A percentile compares a stretch with the other conserved stretches of the same genome.
phyloP scores from a whole-genome alignment of 92 coral and sea anemone genomes.

The Montipora capitata region DNA sequence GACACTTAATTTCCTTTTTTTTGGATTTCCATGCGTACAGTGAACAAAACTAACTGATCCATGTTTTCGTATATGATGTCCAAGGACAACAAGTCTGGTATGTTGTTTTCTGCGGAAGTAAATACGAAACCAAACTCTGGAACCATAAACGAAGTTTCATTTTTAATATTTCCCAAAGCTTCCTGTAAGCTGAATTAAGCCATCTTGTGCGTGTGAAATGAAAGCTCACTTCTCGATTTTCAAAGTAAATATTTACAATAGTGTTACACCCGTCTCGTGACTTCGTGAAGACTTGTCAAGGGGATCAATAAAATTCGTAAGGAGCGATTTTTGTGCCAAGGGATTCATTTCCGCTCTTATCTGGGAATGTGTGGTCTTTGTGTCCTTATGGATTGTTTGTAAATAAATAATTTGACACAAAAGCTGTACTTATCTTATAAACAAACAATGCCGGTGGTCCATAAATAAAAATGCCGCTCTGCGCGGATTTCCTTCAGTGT shows the following conservation, averaged over 20 bases:
- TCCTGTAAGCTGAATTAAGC: constrained; percentile 34
- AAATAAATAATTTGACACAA: constrained; percentile 95
- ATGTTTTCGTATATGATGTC: constrained; percentile 2
- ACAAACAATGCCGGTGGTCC: constrained; percentile 95
- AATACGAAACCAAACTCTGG: not conserved
- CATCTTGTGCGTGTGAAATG: constrained; percentile 22
- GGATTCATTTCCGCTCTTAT: constrained; percentile 57
- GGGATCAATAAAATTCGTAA: constrained; percentile 17
- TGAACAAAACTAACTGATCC: constrained; percentile 1
- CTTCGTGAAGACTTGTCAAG: constrained; percentile 13
- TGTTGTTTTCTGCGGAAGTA: constrained; percentile 8
- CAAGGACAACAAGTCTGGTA: not conserved
- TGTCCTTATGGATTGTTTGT: constrained; percentile 88
- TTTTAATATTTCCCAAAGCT: not conserved
- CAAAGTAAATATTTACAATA: constrained; percentile 52
- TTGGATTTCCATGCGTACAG: not conserved
- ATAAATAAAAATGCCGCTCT: constrained; percentile 48
- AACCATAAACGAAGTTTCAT: not conserved
- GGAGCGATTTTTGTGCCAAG: constrained; percentile 43
- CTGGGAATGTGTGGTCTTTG: constrained; percentile 79
- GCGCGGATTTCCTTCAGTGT: constrained; percentile 19
- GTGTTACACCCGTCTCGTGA: constrained; percentile 56
- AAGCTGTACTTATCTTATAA: constrained; percentile 80
- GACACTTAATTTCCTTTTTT: constrained; percentile 17
- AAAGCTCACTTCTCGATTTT: constrained; percentile 48